Evolutionary conservation across 2,888 invertebrate species (phyloP), one percentile per base, ranked within the genome.

Genomic region (Parnassius glacialis): DNA sequence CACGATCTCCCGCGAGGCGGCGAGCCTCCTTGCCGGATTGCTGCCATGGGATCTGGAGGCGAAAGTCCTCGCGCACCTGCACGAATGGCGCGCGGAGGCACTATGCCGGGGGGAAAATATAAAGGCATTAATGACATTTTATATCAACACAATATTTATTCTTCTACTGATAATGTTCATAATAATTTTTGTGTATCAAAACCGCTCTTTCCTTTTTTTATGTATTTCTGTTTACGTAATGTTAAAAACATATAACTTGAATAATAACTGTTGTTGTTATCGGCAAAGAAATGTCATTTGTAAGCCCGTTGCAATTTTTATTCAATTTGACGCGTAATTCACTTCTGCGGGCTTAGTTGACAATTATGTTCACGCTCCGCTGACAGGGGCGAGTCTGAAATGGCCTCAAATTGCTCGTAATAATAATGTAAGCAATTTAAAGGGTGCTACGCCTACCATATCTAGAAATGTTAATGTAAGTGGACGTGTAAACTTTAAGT

Each of bases 381-480:
- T 34, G 58, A 43, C 13, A 52, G 45, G 42, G 52, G 58, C 44
- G 52, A 47, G 13, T 25, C 20, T 11, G 44, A 41, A 41, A 47
- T 48, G 47, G 44, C 12, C 25, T 52, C 52, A 58, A 58, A 58
- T 58, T 52, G 52, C 52, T 45, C 44, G 51, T 58, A 44, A 58
- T 58, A 52, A 44, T 25, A 45, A 52, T n/a, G 25, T 58, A 34
- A 51, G 58, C 52, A 34, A 58, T 44, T 20, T 25, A 34, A 45
- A 13, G 43, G 44, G 58, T 20, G 50, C 9, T 10, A 10, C 20
- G 20, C 20, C 50, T 48, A 16, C 13, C 20, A 25, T 47, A 13
- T 47, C 47, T 47, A 13, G 13, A 47, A 47, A 47, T 47, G 47
- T 47, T 47, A 47, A 1, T 1, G n/a, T 47, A 47, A 47, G 47